Base-by-base conservation (phyloP, 2,113 vertebrate species). In the Solea solea region DNA sequence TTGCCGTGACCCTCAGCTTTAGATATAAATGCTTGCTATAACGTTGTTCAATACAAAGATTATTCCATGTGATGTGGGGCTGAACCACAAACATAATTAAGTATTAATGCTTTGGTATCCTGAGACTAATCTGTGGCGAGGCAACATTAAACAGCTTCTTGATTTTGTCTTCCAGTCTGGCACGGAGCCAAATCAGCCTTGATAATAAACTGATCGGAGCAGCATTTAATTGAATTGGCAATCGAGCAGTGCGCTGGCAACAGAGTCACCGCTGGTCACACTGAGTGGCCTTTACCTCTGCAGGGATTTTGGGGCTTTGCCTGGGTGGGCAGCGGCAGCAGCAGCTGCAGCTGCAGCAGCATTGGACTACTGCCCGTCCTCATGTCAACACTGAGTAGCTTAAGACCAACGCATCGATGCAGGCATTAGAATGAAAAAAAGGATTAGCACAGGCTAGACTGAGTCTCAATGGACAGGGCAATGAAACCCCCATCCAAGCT, bases 361-460 rank as follows among this genome's bases (percentile, higher is more conserved):
- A 34, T 3, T 6, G 34, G 34, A 1, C 56, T 42, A 72, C 67
- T 48, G 69, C 39, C 64, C 21, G 69, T 73, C 74, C 77, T 46
- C 16, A 4, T 85, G 86, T 89, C 87, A 72, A 72, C 40, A 39
- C 66, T 49, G 78, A 85, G 86, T 68, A 69, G 87, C 78, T 89
- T 89, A 89, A 82, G 72, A 52, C 83, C 28, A 63, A 65, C 15
- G 53, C 83, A 67, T 88, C 84, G 87, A 86, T 88, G 80, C 81
- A 75, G 73, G 86, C 84, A 84, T 89, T 86, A 82, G 82, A 87
- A 87, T 81, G 76, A 86, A 81, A 74, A 21, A 51, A 82, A 72
- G 84, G 89, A 91, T 91, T 90, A 89, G 81, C 41, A 10, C 82
- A 64, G 76, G 80, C 80, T 73, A 81, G 77, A 89, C 76, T n/a